Evolutionary conservation across 2,888 invertebrate genomes (phyloP).

Genomic region (Scaptomyza tumidula): DNA sequence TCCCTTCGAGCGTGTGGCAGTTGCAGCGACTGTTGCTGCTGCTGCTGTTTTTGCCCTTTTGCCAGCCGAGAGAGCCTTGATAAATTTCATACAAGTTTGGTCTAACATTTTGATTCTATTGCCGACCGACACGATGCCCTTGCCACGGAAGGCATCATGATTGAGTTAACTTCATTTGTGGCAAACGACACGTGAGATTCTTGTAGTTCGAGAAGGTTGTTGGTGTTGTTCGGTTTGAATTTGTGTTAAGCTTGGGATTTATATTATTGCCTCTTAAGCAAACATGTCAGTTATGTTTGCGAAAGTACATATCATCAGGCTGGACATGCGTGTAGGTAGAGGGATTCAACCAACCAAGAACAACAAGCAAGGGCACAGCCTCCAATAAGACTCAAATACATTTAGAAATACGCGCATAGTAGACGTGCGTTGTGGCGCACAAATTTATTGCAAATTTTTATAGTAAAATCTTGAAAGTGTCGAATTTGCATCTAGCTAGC

Average conservation of each 20-base stretch:
- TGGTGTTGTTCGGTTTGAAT: constrained; percentile 49
- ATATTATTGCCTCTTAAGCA: constrained; percentile 76
- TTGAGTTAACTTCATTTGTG: constrained; percentile 79
- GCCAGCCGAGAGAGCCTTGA: constrained; percentile 57
- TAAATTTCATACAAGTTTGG: constrained; percentile 74
- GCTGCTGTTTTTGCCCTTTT: constrained; percentile 51
- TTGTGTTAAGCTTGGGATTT: constrained; percentile 70
- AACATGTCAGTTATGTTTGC: constrained; percentile 81
- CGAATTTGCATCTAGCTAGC: constrained; percentile 56
- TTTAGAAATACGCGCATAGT: constrained; percentile 38
- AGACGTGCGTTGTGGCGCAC: constrained; percentile 54
- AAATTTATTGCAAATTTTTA: constrained; percentile 80
- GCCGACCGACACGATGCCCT: constrained; percentile 20
- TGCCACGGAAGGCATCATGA: constrained; percentile 48
- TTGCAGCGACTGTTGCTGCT: constrained; percentile 17
- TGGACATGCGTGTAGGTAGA: constrained; percentile 79
- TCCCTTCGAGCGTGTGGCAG: constrained; percentile 73
- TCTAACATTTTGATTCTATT: constrained; percentile 73
- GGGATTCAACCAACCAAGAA: constrained; percentile 25
- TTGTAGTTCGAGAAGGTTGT: constrained; percentile 6
- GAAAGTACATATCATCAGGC: constrained; percentile 79
- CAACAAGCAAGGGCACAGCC: constrained; percentile 59
- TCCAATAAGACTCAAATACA: constrained; percentile 58
- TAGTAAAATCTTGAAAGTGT: constrained; percentile 78
- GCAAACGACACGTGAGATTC: constrained; percentile 67